Conservation (phyloP, 2,797 vertebrate genomes). For the Pithecia hirsuta region DNA sequence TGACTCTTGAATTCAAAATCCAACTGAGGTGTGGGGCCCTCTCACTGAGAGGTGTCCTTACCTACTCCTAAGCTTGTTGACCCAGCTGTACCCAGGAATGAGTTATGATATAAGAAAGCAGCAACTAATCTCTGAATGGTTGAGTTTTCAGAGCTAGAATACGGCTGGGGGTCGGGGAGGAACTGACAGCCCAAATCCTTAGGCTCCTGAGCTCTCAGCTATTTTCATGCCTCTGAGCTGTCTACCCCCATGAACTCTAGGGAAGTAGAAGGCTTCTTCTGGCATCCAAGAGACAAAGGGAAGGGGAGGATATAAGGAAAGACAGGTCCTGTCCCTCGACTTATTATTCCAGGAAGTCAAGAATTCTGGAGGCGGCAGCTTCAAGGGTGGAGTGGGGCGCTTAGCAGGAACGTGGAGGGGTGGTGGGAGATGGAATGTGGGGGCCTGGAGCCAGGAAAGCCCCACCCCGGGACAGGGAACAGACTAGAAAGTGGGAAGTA, state of each 20-base stretch:
- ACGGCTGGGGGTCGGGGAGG: not conserved
- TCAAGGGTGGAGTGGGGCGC: slow-evolving; percentile 67
- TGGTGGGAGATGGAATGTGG: slow-evolving; percentile 66
- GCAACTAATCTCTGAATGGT: not conserved
- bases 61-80: not conserved
- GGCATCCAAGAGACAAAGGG: slow-evolving; percentile 19
- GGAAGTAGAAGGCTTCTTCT: not conserved
- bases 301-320: slow-evolving; percentile 46
- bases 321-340: slow-evolving; percentile 47
- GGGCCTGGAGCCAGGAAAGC: slow-evolving; percentile 62
- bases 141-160: not conserved
- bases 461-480: slow-evolving; percentile 26
- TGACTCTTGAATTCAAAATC: slow-evolving; percentile 29
- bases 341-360: slow-evolving; percentile 65
- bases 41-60: not conserved
- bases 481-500: slow-evolving; percentile 15
- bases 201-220: not conserved
- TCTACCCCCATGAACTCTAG: not conserved
- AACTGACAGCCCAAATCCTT: not conserved
- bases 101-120: not conserved
- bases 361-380: slow-evolving; percentile 76
- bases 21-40: not conserved
- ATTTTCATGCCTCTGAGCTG: not conserved
- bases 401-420: slow-evolving; percentile 56
- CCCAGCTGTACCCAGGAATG: not conserved